Evolutionary conservation across 2,888 invertebrate species (phyloP).

Genomic region (Notocelia uddmanniana): DNA sequence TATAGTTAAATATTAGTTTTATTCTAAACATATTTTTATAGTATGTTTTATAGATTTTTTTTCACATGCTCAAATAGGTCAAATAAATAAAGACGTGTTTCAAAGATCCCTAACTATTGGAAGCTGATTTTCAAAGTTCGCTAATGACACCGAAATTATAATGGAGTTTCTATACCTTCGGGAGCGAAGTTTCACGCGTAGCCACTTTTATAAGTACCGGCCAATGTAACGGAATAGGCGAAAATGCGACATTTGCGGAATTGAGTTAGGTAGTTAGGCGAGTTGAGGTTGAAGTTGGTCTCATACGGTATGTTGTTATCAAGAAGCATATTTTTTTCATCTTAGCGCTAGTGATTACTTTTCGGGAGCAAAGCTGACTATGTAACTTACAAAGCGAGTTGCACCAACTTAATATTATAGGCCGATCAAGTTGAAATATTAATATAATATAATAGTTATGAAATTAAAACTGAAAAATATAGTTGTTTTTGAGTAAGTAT

Average conservation of each 20-base stretch:
- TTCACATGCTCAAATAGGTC: not conserved
- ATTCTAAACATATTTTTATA: no score
- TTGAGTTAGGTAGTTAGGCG: conserved; percentile 32
- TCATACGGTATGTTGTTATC: not conserved
- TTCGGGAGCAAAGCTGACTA: no score
- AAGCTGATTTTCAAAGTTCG: conserved; percentile 60
- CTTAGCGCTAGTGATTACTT: no score
- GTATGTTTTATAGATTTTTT: no score
- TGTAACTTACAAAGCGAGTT: no score
- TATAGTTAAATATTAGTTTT: no score
- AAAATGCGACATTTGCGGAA: conserved; percentile 29
- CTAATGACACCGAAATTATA: conserved; percentile 67
- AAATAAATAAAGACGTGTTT: conserved; percentile 16
- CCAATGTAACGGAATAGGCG: not conserved
- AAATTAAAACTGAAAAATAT: no score
- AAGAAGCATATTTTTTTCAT: not conserved
- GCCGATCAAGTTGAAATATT: no score
- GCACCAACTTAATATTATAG: no score
- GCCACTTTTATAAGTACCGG: conserved; percentile 28
- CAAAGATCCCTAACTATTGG: conserved; percentile 49
- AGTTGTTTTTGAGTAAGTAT: no score
- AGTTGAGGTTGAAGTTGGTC: conserved; percentile 22
- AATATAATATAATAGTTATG: no score
- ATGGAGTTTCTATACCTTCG: conserved; percentile 61
- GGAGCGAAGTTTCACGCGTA: conserved; percentile 54